Base-by-base conservation (phyloP, 1,140 invertebrate genomes). In the Globodera ellingtonae region DNA sequence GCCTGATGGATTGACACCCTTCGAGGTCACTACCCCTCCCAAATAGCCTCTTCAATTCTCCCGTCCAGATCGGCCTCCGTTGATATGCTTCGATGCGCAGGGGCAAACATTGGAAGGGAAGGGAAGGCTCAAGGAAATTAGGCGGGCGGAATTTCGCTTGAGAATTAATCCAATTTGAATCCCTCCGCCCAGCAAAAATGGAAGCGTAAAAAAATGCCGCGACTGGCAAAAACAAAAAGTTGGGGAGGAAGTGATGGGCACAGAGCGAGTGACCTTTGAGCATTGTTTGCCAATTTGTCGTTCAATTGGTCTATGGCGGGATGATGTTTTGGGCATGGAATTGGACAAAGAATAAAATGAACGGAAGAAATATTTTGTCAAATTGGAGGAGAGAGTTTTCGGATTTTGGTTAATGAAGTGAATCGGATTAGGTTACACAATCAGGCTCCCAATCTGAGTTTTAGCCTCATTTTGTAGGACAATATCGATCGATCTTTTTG, bases 201-300 rank as follows among this genome's bases (percentile, higher is more conserved):
- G 15, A 62, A 62, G 56, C 15, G 56, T 62, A 62, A 62, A 62
- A 62, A 62, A 62, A 0, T 62, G 56, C 56, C 56, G 56, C 56
- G 56, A 62, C 13, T 62, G 56, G 56, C 56, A 62, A 62, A 62
- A 62, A 62, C 56, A 62, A 62, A 62, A 62, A 62, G 56, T 62
- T 1, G 56, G 56, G 15, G 15, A 62, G 56, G 56, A 62, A 62
- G 56, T 62, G 56, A 18, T 62, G 13, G 56, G 10, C 56, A 62
- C 13, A 6, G 56, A 62, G 18, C 18, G 56, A 62, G 18, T 62
- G 56, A 62, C 56, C 56, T 62, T 62, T 62, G 56, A 6, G 10
- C 35, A 62, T 52, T 62, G 56, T 62, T 62, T 62, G 56, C 56
- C 56, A 62, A 62, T 62, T 62, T 52, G 0, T 10, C 56, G 56